phyloP scores from a whole-genome alignment of 2,113 vertebrate species.

The Diadophis punctatus region DNA sequence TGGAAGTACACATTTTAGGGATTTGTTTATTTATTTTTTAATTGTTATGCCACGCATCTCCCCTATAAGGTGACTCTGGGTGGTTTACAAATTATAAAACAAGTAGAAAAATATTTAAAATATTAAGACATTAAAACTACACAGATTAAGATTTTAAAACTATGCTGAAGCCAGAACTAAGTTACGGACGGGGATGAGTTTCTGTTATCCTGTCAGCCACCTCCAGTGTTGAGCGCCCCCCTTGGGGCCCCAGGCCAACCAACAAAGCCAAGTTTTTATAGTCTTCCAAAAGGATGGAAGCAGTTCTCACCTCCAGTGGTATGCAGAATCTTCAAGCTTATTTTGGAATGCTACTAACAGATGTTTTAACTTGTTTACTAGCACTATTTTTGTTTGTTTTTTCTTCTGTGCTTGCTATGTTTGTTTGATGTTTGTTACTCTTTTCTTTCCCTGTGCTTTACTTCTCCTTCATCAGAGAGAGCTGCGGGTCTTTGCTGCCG shows the following conservation, averaged over 20 bases:
- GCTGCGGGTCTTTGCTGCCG: slow-evolving; percentile 98
- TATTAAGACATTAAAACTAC: neutral
- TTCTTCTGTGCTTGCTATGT: slow-evolving; percentile 58
- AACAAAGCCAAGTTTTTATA: neutral
- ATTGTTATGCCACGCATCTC: neutral
- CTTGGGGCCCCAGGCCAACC: neutral
- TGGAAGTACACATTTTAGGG: neutral
- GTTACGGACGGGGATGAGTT: neutral
- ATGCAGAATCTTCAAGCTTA: slow-evolving; percentile 54
- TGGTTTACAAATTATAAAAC: neutral
- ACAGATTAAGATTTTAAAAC: neutral
- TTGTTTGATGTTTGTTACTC: slow-evolving; percentile 70
- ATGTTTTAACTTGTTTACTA: slow-evolving; percentile 49
- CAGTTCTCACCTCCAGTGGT: neutral
- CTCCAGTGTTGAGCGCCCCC: neutral
- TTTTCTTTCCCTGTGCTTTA: slow-evolving; percentile 65
- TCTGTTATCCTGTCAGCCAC: neutral
- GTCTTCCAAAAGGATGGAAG: neutral
- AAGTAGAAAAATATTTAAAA: neutral
- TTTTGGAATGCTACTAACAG: slow-evolving; percentile 57
- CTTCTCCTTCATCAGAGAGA: slow-evolving; percentile 82
- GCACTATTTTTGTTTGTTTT: slow-evolving; percentile 31
- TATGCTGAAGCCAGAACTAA: neutral
- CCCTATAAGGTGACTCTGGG: neutral
- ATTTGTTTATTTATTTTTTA: neutral